Percentiles rank a stretch among this genome's conserved stretches.
These are phyloP conservation scores for Syngnathus rostellatus DNA, from an alignment of 2,797 vertebrate genomes.

Conservation along the genomic window DNA sequence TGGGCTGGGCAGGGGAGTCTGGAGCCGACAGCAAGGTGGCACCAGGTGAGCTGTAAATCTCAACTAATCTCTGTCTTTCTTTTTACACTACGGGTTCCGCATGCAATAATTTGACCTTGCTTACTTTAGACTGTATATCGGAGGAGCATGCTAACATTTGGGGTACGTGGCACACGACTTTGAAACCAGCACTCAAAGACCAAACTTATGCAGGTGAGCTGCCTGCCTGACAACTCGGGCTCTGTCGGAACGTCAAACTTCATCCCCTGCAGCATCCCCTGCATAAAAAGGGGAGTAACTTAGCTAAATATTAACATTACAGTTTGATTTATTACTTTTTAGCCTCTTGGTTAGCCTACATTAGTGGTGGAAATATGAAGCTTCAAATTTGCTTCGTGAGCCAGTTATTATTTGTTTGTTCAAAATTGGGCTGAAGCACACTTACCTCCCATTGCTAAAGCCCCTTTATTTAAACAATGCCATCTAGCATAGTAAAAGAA, in stretches of 20 bases:
- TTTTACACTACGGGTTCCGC: not conserved
- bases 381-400: too few relatives aligned
- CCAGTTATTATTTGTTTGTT: too few relatives aligned
- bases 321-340: not conserved
- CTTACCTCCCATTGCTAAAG: too few relatives aligned
- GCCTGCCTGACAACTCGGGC: not conserved
- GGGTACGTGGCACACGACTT: slow-evolving; percentile 95
- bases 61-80: not conserved
- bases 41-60: slow-evolving; percentile 69
- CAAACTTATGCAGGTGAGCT: slow-evolving; percentile 75
- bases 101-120: not conserved
- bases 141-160: slow-evolving; percentile 88
- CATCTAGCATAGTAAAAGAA: too few relatives aligned
- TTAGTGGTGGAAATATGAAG: too few relatives aligned
- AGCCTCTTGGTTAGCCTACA: not conserved
- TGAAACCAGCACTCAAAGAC: slow-evolving; percentile 83
- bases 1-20: slow-evolving; percentile 71
- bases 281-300: not conserved
- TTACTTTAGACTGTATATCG: slow-evolving; percentile 48
- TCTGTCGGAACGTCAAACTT: not conserved
- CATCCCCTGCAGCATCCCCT: not conserved
- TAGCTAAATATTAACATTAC: too few relatives aligned
- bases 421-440: too few relatives aligned
- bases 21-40: slow-evolving; percentile 63
- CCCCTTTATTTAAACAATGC: too few relatives aligned